Evolutionary conservation across 2,113 vertebrate genomes (phyloP).

Genomic region (Notarius lentiginosus): DNA sequence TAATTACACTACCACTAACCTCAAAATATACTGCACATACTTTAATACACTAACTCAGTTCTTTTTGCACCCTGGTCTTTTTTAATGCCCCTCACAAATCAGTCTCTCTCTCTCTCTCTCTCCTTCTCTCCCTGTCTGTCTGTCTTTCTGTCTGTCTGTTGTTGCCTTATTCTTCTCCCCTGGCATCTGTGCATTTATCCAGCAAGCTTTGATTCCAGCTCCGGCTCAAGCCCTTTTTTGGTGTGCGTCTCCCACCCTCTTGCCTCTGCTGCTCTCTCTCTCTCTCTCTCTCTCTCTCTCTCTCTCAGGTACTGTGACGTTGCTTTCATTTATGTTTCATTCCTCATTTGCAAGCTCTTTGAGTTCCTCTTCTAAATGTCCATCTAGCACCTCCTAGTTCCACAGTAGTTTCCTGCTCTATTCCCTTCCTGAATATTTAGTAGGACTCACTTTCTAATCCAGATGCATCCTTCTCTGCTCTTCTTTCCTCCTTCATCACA

Average conservation of each 20-base stretch:
- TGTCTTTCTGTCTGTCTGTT: constrained; percentile 15
- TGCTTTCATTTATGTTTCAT: constrained; percentile 1
- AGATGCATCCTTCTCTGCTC: neutral
- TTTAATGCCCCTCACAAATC: constrained; percentile 17
- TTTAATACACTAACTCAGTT: constrained; percentile 3
- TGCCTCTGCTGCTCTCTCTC: constrained; percentile 49
- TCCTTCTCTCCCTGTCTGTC: neutral
- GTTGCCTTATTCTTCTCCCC: constrained; percentile 44
- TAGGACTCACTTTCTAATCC: constrained; percentile 9
- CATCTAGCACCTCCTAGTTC: neutral
- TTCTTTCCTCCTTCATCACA: constrained; percentile 9
- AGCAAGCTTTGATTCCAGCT: constrained; percentile 57
- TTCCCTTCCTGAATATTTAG: constrained; percentile 1
- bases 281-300: constrained; percentile 34
- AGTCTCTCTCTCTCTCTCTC: constrained; percentile 11
- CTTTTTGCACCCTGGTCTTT: constrained; percentile 2
- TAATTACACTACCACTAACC: neutral
- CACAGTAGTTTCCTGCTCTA: neutral
- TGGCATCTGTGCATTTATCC: constrained; percentile 56
- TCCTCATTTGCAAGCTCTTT: constrained; percentile 1
- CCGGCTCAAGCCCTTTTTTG: constrained; percentile 71
- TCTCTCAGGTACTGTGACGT: constrained; percentile 11
- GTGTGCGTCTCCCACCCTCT: constrained; percentile 62
- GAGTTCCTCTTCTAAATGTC: constrained; percentile 25
- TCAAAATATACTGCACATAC: constrained; percentile 2